phyloP scores from a whole-genome alignment of 2,797 vertebrate genomes.

The Eospalax fontanierii region DNA sequence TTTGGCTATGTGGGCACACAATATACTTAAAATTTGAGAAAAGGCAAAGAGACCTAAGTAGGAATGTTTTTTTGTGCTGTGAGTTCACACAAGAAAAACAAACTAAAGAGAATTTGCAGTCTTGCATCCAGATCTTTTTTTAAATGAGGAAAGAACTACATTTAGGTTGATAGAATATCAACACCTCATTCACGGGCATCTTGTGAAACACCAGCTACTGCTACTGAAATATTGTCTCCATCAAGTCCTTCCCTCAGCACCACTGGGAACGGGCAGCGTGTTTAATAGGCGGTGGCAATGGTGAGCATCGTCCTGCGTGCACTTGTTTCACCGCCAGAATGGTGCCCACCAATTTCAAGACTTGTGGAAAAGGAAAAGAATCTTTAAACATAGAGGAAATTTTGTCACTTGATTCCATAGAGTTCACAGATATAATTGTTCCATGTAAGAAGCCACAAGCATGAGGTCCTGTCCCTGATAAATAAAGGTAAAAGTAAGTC shows the following conservation, averaged over 20 bases:
- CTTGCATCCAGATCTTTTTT: neutral
- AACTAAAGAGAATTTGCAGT: neutral
- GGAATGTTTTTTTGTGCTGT: neutral
- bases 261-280: neutral
- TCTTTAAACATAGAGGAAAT: neutral
- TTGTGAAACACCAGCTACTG: neutral
- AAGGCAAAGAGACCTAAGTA: constrained; percentile 3
- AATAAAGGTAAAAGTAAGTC: neutral
- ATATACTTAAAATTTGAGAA: neutral
- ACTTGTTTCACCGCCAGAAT: neutral
- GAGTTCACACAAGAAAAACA: neutral
- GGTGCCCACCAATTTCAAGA: neutral
- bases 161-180: neutral
- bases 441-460: neutral
- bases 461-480: neutral
- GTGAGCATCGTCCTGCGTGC: fast-evolving
- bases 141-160: neutral
- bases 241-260: neutral
- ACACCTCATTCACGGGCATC: neutral
- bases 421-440: neutral
- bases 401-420: neutral
- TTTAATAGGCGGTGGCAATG: neutral
- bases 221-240: neutral
- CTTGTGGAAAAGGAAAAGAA: constrained; percentile 28
- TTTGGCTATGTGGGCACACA: neutral